Percentiles rank a stretch among this genome's conserved stretches.
phyloP scores from a whole-genome alignment of 2,797 vertebrate genomes.

The Loris lydekkerianus region DNA sequence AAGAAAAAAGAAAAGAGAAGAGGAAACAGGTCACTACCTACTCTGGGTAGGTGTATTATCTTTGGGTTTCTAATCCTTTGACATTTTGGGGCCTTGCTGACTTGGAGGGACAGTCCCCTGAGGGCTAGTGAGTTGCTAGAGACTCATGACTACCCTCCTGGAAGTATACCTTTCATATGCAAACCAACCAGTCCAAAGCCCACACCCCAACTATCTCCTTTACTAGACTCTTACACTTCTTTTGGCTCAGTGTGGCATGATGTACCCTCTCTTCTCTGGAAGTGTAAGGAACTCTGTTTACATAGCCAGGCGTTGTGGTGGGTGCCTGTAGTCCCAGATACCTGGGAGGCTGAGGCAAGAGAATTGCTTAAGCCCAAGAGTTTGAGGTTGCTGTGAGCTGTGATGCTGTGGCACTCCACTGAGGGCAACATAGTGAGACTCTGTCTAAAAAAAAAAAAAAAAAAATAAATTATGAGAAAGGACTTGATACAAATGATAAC shows the following conservation, averaged over 20 bases:
- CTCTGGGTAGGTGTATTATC: background rate
- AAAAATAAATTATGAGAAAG: background rate
- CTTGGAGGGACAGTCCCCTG: background rate
- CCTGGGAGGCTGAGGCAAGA: no score
- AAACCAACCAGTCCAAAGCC: background rate
- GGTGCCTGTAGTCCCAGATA: no score
- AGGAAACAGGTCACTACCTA: background rate
- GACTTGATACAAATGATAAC: constrained; percentile 52
- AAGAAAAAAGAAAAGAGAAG: no score
- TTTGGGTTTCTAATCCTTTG: background rate
- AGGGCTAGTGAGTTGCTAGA: background rate
- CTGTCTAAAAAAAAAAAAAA: no score
- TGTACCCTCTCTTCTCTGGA: background rate
- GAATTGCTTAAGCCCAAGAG: no score
- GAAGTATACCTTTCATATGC: background rate
- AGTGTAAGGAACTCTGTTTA: background rate
- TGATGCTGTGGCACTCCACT: no score
- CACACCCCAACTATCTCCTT: background rate
- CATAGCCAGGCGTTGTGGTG: background rate
- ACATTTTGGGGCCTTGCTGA: background rate
- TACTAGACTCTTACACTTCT: background rate
- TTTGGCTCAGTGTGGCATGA: background rate
- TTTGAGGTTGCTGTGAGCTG: no score
- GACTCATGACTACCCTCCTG: background rate
- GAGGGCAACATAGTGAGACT: no score